These are phyloP conservation scores for Micromys minutus DNA, from an alignment of 2,113 vertebrate species.

Conservation along the genomic window DNA sequence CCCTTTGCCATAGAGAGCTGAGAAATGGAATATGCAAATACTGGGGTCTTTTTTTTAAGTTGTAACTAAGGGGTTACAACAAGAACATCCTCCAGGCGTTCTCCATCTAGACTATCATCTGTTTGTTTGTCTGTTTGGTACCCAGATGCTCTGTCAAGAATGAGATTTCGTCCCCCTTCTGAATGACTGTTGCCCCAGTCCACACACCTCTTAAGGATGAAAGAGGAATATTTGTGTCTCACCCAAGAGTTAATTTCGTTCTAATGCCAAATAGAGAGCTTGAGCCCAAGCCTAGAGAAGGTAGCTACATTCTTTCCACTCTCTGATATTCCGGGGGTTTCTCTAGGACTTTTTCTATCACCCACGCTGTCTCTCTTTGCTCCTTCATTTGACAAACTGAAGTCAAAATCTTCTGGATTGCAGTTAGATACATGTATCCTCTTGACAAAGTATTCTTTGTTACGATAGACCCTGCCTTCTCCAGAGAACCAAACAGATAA, in stretches of 20 bases:
- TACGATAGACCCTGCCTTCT: conserved; percentile 15
- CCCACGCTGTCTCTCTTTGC: background rate
- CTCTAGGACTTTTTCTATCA: background rate
- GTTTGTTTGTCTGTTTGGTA: background rate
- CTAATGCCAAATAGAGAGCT: conserved; percentile 16
- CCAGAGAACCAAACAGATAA: conserved; percentile 5
- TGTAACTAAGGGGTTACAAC: conserved; percentile 19
- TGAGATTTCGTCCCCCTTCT: background rate
- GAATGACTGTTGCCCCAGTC: conserved; percentile 19
- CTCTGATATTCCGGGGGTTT: background rate
- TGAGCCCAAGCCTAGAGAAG: background rate
- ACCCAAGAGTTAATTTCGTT: background rate
- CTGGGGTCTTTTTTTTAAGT: background rate
- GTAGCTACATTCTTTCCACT: background rate
- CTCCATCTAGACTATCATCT: conserved; percentile 48
- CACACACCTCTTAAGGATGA: background rate
- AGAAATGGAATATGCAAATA: conserved; percentile 65
- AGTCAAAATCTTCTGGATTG: background rate
- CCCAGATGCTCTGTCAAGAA: background rate
- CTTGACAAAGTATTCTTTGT: background rate
- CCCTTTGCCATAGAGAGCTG: conserved; percentile 17
- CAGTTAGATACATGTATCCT: background rate
- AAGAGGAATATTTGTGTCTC: background rate
- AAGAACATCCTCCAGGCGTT: conserved; percentile 43
- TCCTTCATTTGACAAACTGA: background rate